These are phyloP conservation scores for Tragulus kanchil DNA, from an alignment of 2,113 vertebrate genomes.

Conservation along the genomic window DNA sequence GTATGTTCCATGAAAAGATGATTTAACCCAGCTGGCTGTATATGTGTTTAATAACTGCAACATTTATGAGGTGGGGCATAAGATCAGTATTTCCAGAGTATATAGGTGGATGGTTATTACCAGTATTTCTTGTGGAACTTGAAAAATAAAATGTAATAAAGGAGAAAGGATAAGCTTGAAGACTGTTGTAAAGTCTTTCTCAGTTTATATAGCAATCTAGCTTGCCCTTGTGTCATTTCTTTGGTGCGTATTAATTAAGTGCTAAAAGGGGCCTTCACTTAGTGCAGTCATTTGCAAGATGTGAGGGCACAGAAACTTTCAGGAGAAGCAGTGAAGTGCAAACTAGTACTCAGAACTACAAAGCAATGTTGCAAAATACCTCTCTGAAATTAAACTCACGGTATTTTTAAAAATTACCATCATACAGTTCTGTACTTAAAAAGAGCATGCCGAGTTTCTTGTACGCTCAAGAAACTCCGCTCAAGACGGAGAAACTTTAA, in stretches of 20 bases:
- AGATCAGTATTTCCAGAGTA: constrained; percentile 26
- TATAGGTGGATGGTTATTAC: constrained; percentile 11
- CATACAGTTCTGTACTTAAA: not conserved
- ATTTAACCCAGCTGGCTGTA: not conserved
- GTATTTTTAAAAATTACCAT: constrained; percentile 23
- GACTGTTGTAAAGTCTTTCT: constrained; percentile 51
- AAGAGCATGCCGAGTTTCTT: constrained; percentile 61
- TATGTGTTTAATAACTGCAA: constrained; percentile 53
- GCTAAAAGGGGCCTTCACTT: constrained; percentile 56
- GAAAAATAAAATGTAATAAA: constrained; percentile 39
- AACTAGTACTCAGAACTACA: constrained; percentile 44
- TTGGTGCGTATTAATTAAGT: constrained; percentile 50
- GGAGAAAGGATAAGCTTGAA: not conserved
- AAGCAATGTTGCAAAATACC: constrained; percentile 49
- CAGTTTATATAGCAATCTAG: not conserved
- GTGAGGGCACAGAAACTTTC: constrained; percentile 32
- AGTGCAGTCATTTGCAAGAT: not conserved
- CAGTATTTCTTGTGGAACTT: constrained; percentile 15
- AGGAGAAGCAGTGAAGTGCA: constrained; percentile 61
- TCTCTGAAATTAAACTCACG: constrained; percentile 65
- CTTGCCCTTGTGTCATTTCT: constrained; percentile 59
- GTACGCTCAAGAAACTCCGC: not conserved
- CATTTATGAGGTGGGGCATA: not conserved
- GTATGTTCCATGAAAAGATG: constrained; percentile 53
- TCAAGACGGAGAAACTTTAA: constrained; percentile 29